These are phyloP conservation scores for Oligia latruncula DNA, from an alignment of 2,888 invertebrate species.

Conservation along the genomic window DNA sequence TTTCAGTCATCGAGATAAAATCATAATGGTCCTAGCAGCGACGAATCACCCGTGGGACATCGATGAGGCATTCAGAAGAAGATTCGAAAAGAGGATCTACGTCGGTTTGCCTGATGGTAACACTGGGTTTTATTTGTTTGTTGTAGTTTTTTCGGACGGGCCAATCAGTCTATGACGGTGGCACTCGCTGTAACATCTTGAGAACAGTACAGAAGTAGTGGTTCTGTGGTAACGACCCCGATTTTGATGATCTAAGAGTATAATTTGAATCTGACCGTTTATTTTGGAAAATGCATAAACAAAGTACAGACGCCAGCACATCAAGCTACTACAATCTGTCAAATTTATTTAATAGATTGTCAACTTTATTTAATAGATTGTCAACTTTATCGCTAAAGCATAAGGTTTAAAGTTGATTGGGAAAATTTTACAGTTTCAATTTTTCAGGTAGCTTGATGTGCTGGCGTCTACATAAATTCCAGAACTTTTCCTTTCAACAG, in stretches of 20 bases:
- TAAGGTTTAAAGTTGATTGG: no score
- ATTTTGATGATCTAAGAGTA: neutral
- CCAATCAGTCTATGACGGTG: neutral
- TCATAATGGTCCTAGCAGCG: constrained; percentile 96
- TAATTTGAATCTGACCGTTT: neutral
- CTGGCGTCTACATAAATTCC: no score
- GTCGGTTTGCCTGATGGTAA: constrained; percentile 95
- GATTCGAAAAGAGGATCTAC: constrained; percentile 97
- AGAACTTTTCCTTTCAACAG: no score
- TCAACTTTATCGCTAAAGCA: no score
- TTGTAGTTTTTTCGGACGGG: neutral
- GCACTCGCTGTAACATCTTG: neutral
- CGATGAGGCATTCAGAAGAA: constrained; percentile 95
- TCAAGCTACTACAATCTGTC: no score
- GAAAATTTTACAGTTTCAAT: no score
- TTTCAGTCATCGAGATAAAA: constrained; percentile 90
- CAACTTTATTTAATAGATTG: no score
- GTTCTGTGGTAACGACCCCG: neutral
- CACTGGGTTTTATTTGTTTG: neutral
- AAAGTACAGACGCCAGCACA: no score
- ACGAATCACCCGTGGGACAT: constrained; percentile 98
- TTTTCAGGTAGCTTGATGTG: no score
- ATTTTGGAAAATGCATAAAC: neutral
- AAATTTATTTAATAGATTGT: no score
- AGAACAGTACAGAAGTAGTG: neutral